Base-by-base conservation (phyloP, 2,888 invertebrate genomes). In the Rhagonycha lutea region DNA sequence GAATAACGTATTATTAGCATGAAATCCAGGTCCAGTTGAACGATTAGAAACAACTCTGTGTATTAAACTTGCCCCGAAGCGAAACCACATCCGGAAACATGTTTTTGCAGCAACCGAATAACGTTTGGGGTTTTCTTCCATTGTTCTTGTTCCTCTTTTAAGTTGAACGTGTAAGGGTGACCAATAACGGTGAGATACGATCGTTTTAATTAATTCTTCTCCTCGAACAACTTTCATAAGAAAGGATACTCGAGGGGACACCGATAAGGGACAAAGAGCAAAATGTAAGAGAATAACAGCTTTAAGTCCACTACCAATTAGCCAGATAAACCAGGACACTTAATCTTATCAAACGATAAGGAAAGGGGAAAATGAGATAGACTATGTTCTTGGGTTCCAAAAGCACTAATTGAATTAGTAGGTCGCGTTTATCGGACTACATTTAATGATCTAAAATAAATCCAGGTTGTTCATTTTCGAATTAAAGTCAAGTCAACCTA, bases 241-340 rank as follows among this genome's bases (percentile, higher is more conserved):
- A 68, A 29, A 32, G n/a, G 23, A 70, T 12, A 14, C 60, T 70
- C 18, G 26, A 68, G 23, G 68, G 18, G 68, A 68, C 29, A 29
- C 24, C 47, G 70, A 70, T 63, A 63, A 63, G 63, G 24, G 63
- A 18, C 70, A 60, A 70, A 70, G 28, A 63, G 63, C 24, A 63
- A 76, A 76, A 62, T 77, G 73, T 74, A 77, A 77, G 71, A 74
- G 74, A 77, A 76, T 75, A 78, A 75, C 78, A 73, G 74, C 75
- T 79, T 79, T 78, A 77, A 84, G 84, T 85, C 85, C 85, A 85
- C 84, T 85, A 85, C 84, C 85, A 85, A 85, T 85, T 85, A 85
- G 84, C 81, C 80, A 81, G 84, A 84, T 84, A 85, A 32, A 84
- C 83, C 80, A 79, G 70, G 81, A 82, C 84, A 83, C 82, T 85